Base-by-base conservation (phyloP, 2,888 invertebrate genomes). In the Octodonta nipae region DNA sequence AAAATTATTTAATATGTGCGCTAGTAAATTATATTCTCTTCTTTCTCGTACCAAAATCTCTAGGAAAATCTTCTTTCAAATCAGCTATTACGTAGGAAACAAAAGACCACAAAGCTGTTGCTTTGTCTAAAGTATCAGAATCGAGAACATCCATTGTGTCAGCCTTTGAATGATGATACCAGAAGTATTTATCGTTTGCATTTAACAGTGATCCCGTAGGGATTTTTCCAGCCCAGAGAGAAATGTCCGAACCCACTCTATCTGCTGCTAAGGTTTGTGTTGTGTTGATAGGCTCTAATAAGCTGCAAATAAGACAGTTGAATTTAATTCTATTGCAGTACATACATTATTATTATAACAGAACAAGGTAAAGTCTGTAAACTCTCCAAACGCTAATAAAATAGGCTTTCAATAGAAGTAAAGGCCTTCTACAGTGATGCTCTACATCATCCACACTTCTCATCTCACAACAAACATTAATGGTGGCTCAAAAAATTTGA, bases 1-100 rank as follows among this genome's bases (percentile, higher is more conserved):
- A 22, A 11, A n/a, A 22, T 4, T 7, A n/a, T 6, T 20, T 10
- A n/a, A 22, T 3, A 22, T 22, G 3, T 4, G 3, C 22, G 11
- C 11, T 4, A 11, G n/a, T 22, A 22, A 22, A 22, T 22, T 11
- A 2, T 22, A n/a, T 11, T 11, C 20, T n/a, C 20, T 26, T 26
- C 26, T 26, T 5, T 5, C 17, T 12, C 10, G 12, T 13, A 12
- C 38, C 30, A 28, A 44, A 45, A 15, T 50, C 45, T 44, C 69
- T 68, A 2, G 81, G 80, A 30, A 83, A 70, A 50, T 78, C 74
- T 17, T 66, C 53, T 33, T 73, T 75, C 36, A 87, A 57, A 59
- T 87, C 78, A 3, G 87, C 85, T 26, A 84, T 68, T n/a, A 84
- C 68, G 49, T 76, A 87, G 5, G 85, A 68, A 1, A 77, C 71